Evolutionary conservation across 2,113 vertebrate genomes (phyloP).

Genomic region (Columba livia): DNA sequence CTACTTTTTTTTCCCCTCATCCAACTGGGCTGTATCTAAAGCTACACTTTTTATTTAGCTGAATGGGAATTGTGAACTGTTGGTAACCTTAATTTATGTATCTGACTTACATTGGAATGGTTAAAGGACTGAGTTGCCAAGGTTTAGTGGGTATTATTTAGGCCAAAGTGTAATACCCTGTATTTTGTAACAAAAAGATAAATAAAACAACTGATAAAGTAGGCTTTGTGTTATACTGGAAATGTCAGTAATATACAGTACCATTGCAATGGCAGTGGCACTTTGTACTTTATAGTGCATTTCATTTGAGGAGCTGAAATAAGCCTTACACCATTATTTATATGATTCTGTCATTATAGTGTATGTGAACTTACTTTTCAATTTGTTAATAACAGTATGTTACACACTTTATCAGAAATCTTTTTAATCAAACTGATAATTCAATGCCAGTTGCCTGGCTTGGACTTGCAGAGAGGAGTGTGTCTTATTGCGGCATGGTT

Average conservation of each 20-base stretch:
- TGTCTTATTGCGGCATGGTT: not conserved
- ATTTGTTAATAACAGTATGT: conserved; percentile 49
- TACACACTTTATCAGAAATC: conserved; percentile 23
- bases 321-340: not conserved
- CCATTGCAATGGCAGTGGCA: not conserved
- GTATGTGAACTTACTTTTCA: conserved; percentile 32
- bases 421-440: conserved; percentile 41
- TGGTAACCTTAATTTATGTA: not conserved
- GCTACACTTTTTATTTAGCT: not conserved
- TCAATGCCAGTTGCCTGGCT: conserved; percentile 7
- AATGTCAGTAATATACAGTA: not conserved
- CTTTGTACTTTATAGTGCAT: not conserved
- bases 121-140: not conserved
- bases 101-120: not conserved
- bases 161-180: not conserved
- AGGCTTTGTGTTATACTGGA: not conserved
- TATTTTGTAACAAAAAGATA: not conserved
- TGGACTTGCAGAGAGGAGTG: not conserved
- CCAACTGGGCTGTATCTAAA: not conserved
- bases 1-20: not conserved
- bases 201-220: not conserved
- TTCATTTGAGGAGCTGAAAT: conserved; percentile 7
- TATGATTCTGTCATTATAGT: not conserved
- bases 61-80: not conserved
- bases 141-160: not conserved